Evolutionary conservation across 2,113 vertebrate species (phyloP).

Genomic region (Turdus rufiventris): DNA sequence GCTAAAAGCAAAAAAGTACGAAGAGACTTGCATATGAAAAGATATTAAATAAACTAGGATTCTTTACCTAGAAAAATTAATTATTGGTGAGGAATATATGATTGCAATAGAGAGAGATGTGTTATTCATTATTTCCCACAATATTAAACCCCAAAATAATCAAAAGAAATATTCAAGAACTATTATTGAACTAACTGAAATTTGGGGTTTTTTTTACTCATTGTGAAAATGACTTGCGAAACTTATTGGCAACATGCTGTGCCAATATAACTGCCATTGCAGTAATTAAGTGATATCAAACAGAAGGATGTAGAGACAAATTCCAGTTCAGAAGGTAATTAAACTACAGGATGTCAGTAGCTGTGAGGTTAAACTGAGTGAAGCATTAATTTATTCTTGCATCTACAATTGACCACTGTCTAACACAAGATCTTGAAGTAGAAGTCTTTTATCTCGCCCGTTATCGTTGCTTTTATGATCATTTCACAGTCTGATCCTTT

Average conservation of each 20-base stretch:
- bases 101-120: background rate
- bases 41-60: background rate
- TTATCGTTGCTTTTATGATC: background rate
- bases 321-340: background rate
- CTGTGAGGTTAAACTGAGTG: background rate
- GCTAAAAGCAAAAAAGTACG: background rate
- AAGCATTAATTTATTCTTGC: background rate
- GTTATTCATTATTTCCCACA: background rate
- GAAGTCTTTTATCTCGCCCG: background rate
- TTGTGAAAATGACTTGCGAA: background rate
- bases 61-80: background rate
- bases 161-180: background rate
- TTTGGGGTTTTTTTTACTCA: accelerated
- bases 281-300: background rate
- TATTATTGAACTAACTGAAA: background rate
- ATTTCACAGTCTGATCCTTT: background rate
- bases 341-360: background rate
- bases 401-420: background rate
- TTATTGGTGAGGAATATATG: background rate
- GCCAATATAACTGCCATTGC: background rate
- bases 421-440: background rate
- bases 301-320: background rate
- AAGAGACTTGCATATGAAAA: background rate
- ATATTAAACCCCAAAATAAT: background rate
- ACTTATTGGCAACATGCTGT: background rate